These are phyloP conservation scores for Pammene fasciana DNA, from an alignment of 2,888 invertebrate genomes.

Conservation along the genomic window DNA sequence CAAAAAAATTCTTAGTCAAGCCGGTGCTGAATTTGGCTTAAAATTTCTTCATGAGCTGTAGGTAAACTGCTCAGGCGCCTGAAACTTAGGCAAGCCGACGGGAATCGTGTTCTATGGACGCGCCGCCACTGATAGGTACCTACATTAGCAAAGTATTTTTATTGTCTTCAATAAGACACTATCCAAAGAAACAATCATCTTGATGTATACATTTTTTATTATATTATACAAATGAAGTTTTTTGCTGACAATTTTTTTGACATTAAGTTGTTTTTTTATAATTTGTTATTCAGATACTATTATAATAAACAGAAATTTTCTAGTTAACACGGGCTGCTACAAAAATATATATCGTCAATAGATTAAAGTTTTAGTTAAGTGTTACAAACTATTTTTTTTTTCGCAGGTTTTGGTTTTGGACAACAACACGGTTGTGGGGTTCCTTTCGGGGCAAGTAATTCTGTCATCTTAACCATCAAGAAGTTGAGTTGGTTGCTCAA, in stretches of 20 bases:
- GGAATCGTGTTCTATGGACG: too few species aligned
- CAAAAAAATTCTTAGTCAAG: too few species aligned
- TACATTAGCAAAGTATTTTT: too few species aligned
- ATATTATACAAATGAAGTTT: neutral
- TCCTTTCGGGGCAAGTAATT: slow-evolving; percentile 13
- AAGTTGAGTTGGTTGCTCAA: slow-evolving; percentile 55
- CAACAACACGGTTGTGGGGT: slow-evolving; percentile 56
- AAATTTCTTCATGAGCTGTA: too few species aligned
- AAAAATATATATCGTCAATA: neutral
- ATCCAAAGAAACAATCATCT: too few species aligned
- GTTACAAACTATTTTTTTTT: neutral
- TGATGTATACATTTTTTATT: neutral
- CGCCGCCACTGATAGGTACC: too few species aligned
- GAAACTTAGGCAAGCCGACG: too few species aligned
- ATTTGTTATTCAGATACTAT: too few species aligned
- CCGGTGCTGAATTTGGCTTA: too few species aligned
- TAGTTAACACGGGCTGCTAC: neutral
- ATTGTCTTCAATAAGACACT: too few species aligned
- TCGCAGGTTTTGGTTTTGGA: slow-evolving; percentile 54
- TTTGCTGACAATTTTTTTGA: slow-evolving; percentile 14
- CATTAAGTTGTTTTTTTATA: neutral
- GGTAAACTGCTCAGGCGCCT: too few species aligned
- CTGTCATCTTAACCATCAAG: slow-evolving; percentile 54
- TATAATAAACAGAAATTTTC: neutral
- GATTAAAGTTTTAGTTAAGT: neutral